Evolutionary conservation across 2,797 vertebrate genomes (phyloP).

Genomic region (Squalus acanthias): DNA sequence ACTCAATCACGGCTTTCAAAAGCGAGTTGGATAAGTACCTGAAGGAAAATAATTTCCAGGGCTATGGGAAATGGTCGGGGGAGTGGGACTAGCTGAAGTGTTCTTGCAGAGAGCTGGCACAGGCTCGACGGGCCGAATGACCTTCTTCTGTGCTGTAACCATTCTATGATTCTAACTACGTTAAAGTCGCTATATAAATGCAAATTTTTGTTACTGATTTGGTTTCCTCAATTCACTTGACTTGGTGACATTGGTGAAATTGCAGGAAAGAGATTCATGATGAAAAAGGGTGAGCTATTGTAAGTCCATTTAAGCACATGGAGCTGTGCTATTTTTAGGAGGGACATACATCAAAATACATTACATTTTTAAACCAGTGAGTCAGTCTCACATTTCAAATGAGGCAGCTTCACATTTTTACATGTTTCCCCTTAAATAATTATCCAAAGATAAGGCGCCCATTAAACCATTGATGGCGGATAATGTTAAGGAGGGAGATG

Average conservation of each 20-base stretch:
- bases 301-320: neutral
- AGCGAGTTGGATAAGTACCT: too few species aligned
- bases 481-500: too few species aligned
- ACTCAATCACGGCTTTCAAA: too few species aligned
- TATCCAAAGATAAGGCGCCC: neutral
- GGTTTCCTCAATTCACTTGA: neutral
- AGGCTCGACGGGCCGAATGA: too few species aligned
- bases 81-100: too few species aligned
- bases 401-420: neutral
- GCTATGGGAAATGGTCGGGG: too few species aligned
- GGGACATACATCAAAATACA: neutral
- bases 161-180: neutral
- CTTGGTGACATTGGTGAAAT: neutral
- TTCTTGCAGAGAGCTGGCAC: too few species aligned
- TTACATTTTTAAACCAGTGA: neutral
- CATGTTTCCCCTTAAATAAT: neutral
- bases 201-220: neutral
- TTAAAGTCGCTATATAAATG: neutral
- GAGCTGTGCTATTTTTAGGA: neutral
- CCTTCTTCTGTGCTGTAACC: too few species aligned
- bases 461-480: neutral
- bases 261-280: neutral
- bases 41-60: too few species aligned
- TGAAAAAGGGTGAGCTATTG: neutral
- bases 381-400: neutral